Conservation (phyloP, 2,888 invertebrate species). For the Watsonalla binaria region DNA sequence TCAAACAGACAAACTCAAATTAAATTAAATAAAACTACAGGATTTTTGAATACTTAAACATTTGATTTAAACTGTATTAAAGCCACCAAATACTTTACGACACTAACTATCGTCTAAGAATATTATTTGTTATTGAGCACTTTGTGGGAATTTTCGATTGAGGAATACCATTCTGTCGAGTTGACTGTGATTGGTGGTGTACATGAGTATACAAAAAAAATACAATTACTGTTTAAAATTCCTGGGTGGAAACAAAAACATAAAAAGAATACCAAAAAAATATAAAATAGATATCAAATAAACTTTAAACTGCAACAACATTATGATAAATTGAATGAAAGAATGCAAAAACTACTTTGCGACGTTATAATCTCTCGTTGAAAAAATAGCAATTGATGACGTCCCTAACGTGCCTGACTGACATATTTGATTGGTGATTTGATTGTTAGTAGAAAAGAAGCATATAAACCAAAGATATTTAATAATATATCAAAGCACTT, state of each 20-base stretch:
- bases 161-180: too few relatives aligned
- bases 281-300: conserved; percentile 55
- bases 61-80: too few relatives aligned
- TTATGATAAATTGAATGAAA: conserved; percentile 17
- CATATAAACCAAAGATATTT: too few relatives aligned
- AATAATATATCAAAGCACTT: too few relatives aligned
- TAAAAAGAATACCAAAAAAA: conserved; percentile 55
- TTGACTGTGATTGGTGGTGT: too few relatives aligned
- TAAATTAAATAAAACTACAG: background rate
- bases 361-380: background rate
- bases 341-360: background rate
- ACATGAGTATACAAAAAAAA: background rate
- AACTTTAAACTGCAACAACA: conserved; percentile 65
- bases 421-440: too few relatives aligned
- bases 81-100: too few relatives aligned
- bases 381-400: too few relatives aligned
- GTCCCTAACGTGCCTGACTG: too few relatives aligned
- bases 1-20: background rate
- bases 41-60: too few relatives aligned
- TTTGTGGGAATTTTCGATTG: too few relatives aligned
- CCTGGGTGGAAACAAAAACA: conserved; percentile 61
- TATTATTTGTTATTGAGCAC: background rate
- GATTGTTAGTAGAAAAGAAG: too few relatives aligned
- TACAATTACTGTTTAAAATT: conserved; percentile 57
- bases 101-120: background rate